A percentile compares a stretch with the other conserved stretches of the same genome.
phyloP scores from a whole-genome alignment of 2,113 vertebrate genomes.

The Dipodomys ordii region DNA sequence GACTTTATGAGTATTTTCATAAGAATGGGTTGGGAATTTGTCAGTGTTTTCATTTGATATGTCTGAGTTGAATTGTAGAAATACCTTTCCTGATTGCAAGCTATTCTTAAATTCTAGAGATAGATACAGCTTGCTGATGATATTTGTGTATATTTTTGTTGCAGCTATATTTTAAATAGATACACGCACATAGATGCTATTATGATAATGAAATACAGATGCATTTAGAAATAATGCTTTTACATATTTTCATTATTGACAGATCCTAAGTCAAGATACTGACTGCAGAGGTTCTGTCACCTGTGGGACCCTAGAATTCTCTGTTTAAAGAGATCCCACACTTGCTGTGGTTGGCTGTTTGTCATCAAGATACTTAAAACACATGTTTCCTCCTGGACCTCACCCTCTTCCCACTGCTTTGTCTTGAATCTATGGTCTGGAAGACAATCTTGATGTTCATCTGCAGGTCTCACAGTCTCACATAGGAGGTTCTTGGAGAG shows the following conservation, averaged over 20 bases:
- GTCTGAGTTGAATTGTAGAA: background rate
- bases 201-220: background rate
- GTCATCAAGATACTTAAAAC: background rate
- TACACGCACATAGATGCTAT: background rate
- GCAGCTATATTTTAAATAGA: slow-evolving; percentile 18
- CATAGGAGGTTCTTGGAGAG: background rate
- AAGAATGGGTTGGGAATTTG: background rate
- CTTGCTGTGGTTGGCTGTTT: background rate
- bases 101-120: slow-evolving; percentile 10
- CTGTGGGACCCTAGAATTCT: background rate
- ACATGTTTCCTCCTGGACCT: background rate
- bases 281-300: background rate
- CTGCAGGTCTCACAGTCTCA: background rate
- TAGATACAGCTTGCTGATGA: background rate
- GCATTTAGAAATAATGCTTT: slow-evolving; percentile 31
- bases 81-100: background rate
- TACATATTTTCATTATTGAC: slow-evolving; percentile 12
- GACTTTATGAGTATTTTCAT: background rate
- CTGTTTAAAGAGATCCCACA: background rate
- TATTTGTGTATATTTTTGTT: slow-evolving; percentile 25
- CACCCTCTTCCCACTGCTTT: background rate
- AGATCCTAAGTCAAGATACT: background rate
- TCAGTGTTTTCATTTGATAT: slow-evolving; percentile 30
- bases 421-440: background rate
- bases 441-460: background rate